Evolutionary conservation across 2,797 vertebrate species (phyloP).

Genomic region (Gymnoscopelus microlampas): DNA sequence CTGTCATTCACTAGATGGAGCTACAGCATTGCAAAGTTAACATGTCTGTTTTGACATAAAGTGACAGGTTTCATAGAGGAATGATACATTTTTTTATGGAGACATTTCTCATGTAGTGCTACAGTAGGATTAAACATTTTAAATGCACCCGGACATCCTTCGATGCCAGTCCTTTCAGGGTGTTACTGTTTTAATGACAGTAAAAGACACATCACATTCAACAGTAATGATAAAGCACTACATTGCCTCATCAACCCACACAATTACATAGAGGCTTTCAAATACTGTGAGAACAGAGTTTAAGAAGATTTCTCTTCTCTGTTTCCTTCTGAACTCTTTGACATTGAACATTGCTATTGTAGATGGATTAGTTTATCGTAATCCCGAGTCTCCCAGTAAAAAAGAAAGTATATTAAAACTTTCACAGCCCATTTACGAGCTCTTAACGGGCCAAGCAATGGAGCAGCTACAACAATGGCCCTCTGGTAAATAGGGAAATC

Average conservation of each 20-base stretch:
- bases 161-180: constrained; percentile 4
- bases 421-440: constrained; percentile 51
- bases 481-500: constrained; percentile 61
- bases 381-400: constrained; percentile 11
- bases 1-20: constrained; percentile 70
- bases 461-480: constrained; percentile 68
- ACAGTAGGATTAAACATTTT: constrained; percentile 20
- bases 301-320: constrained; percentile 51
- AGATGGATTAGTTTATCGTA: constrained; percentile 54
- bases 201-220: not conserved
- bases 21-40: constrained; percentile 52
- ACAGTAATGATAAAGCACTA: not conserved
- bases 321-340: constrained; percentile 53
- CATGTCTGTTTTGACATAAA: not conserved
- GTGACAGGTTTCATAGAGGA: not conserved
- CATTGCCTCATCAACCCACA: constrained; percentile 2
- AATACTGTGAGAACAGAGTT: constrained; percentile 67
- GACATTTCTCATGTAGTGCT: constrained; percentile 1
- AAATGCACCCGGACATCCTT: constrained; percentile 5
- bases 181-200: constrained; percentile 14
- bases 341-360: constrained; percentile 52
- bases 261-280: constrained; percentile 8
- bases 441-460: constrained; percentile 34
- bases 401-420: constrained; percentile 38
- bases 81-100: constrained; percentile 10